Evolutionary conservation across 2,797 vertebrate genomes (phyloP).

Genomic region (Clarias pachynema): DNA sequence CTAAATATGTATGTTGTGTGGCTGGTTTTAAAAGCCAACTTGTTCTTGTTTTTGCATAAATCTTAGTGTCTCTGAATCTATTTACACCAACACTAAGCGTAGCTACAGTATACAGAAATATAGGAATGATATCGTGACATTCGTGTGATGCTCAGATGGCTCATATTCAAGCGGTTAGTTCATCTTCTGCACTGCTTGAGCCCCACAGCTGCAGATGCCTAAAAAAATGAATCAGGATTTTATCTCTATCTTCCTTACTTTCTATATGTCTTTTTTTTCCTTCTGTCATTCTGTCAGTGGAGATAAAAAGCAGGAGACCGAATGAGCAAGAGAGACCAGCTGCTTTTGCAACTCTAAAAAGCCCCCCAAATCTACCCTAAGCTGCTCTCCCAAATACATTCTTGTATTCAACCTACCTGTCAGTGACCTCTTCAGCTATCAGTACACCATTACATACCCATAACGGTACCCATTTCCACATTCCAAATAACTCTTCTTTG

Average conservation of each 20-base stretch:
- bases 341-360: slow-evolving; percentile 13
- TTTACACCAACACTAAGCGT: not conserved
- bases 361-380: not conserved
- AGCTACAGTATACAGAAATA: not conserved
- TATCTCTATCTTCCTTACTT: slow-evolving; percentile 19
- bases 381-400: not conserved
- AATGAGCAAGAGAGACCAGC: slow-evolving; percentile 24
- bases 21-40: not conserved
- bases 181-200: not conserved
- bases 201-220: slow-evolving; percentile 19
- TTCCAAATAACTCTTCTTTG: not conserved
- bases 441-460: not conserved
- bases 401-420: not conserved
- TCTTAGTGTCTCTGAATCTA: not conserved
- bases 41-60: not conserved
- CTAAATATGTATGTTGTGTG: not conserved
- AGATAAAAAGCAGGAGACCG: slow-evolving; percentile 25
- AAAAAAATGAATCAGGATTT: slow-evolving; percentile 11
- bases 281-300: not conserved
- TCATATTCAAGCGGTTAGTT: not conserved
- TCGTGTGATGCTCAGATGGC: slow-evolving; percentile 17
- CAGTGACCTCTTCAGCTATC: not conserved
- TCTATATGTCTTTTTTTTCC: not conserved
- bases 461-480: not conserved
- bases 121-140: not conserved